phyloP scores from a whole-genome alignment of 2,113 vertebrate genomes.

The Dascyllus trimaculatus region DNA sequence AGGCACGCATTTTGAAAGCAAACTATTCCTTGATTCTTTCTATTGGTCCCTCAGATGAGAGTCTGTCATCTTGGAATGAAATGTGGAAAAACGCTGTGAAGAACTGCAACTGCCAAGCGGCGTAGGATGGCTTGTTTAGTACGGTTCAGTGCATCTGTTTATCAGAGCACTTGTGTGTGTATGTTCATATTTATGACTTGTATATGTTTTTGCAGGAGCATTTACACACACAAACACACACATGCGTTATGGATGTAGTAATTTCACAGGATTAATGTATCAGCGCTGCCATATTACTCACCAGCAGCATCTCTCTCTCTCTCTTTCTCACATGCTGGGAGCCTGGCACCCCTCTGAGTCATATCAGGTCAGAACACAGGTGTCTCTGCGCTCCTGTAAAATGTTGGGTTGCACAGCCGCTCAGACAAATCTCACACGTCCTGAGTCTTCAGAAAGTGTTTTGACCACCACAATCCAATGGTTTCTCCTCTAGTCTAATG shows the following conservation, averaged over 20 bases:
- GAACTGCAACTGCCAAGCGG: conserved; percentile 19
- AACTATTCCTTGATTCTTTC: conserved; percentile 31
- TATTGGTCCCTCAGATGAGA: conserved; percentile 10
- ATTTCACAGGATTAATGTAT: conserved; percentile 30
- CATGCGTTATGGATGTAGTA: background rate
- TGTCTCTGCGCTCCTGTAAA: conserved; percentile 17
- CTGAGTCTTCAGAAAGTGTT: conserved; percentile 2
- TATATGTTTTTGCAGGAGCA: background rate
- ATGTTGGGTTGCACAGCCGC: background rate
- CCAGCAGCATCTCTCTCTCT: background rate
- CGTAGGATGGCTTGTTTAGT: background rate
- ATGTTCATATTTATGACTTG: conserved; percentile 4
- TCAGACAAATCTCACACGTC: conserved; percentile 8
- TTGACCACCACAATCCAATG: conserved; percentile 3
- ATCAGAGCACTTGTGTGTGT: conserved; percentile 9
- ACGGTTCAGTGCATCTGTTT: conserved; percentile 27
- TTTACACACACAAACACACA: background rate
- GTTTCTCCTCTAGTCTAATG: background rate
- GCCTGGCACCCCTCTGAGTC: background rate
- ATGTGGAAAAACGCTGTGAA: conserved; percentile 25
- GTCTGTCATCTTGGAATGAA: conserved; percentile 32
- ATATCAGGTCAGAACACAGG: conserved; percentile 31
- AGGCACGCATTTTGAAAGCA: conserved; percentile 16
- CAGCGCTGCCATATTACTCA: conserved; percentile 20
- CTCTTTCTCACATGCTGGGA: background rate